phyloP scores from a whole-genome alignment of 2,113 vertebrate genomes.

The Eulemur rufifrons region DNA sequence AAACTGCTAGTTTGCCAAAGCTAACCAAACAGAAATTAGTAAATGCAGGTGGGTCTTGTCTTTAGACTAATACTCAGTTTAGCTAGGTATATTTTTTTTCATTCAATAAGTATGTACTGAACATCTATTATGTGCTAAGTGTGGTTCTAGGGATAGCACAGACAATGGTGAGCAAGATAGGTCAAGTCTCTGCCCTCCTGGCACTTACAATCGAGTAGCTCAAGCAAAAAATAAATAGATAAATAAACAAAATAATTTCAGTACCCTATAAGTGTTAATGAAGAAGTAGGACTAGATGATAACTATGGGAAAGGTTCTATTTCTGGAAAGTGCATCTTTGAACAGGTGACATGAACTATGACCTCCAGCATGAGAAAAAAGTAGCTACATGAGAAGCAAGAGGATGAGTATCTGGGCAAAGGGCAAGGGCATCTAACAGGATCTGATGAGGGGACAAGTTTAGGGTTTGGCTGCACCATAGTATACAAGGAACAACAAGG shows the following conservation, averaged over 20 bases:
- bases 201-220: not conserved
- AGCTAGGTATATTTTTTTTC: not conserved
- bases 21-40: not conserved
- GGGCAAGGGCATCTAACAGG: not conserved
- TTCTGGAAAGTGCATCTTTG: not conserved
- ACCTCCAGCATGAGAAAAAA: not conserved
- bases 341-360: not conserved
- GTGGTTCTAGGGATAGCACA: not conserved
- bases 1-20: not conserved
- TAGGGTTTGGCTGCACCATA: not conserved
- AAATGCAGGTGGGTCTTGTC: not conserved
- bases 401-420: not conserved
- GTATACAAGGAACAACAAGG: not conserved
- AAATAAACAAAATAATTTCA: slow-evolving; percentile 5
- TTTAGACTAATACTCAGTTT: not conserved
- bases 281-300: not conserved
- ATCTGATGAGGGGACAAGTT: not conserved
- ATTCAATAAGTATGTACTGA: not conserved
- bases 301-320: not conserved
- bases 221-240: not conserved
- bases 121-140: not conserved
- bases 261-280: not conserved
- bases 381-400: not conserved
- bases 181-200: not conserved
- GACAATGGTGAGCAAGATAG: not conserved